phyloP scores from a whole-genome alignment of 2,797 vertebrate genomes.

The Acanthiza pusilla region DNA sequence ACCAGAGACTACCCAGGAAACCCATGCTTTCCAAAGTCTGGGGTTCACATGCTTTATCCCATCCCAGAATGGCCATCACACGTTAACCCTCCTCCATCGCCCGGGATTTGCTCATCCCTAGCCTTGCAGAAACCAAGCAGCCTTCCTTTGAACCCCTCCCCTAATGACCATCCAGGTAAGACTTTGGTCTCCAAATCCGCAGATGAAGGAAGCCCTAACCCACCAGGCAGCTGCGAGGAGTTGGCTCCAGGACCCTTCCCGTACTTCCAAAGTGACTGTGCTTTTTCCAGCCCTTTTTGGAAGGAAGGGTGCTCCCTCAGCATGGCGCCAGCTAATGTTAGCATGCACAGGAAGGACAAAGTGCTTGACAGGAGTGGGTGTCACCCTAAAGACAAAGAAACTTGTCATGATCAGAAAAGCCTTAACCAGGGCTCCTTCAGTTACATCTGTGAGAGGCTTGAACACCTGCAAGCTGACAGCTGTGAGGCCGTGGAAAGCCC shows the following conservation, averaged over 20 bases:
- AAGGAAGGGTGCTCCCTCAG: constrained; percentile 70
- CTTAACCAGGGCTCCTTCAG: constrained; percentile 86
- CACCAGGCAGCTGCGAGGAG: neutral
- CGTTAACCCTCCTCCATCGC: constrained; percentile 40
- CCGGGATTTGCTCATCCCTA: constrained; percentile 45
- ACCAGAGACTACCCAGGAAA: constrained; percentile 79
- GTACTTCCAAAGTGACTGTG: constrained; percentile 77
- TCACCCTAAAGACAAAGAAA: constrained; percentile 45
- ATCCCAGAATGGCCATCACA: constrained; percentile 72
- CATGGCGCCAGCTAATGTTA: constrained; percentile 74
- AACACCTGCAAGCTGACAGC: constrained; percentile 76
- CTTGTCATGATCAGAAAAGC: constrained; percentile 72
- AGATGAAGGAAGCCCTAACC: neutral
- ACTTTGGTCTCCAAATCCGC: neutral
- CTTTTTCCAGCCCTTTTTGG: constrained; percentile 92
- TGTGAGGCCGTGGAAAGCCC: constrained; percentile 29
- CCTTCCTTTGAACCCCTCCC: neutral
- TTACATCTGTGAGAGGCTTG: constrained; percentile 88
- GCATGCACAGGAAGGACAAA: constrained; percentile 69
- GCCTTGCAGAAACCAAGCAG: neutral
- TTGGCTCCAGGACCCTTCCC: constrained; percentile 58
- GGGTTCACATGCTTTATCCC: constrained; percentile 73
- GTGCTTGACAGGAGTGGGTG: neutral
- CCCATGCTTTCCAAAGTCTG: constrained; percentile 72
- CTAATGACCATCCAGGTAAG: neutral